Conservation (phyloP, 2,888 invertebrate species). For the Disparrhopalites patrizii region DNA sequence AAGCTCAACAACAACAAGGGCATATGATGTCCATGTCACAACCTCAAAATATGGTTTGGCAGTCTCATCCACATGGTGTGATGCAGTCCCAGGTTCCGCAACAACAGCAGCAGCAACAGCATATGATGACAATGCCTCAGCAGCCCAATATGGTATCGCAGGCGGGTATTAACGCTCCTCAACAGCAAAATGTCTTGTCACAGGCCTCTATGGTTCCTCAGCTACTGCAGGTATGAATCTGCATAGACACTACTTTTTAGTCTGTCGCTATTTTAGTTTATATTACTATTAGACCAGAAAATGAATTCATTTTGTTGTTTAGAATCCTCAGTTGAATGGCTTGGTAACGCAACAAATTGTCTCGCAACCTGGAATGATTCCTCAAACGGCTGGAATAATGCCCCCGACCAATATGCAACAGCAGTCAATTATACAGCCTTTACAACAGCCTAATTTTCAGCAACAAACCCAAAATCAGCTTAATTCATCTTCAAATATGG, state of each 20-base stretch:
- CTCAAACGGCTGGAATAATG: conserved; percentile 35
- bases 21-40: conserved; percentile 54
- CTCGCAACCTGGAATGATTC: conserved; percentile 33
- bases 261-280: too few species aligned
- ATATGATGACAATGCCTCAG: conserved; percentile 8
- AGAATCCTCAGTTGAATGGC: conserved; percentile 13
- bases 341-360: conserved; percentile 24
- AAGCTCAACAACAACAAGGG: conserved; percentile 7
- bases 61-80: conserved; percentile 52
- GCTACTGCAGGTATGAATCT: background rate
- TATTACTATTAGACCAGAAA: too few species aligned
- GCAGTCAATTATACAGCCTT: conserved; percentile 52
- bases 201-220: conserved; percentile 16
- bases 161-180: background rate
- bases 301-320: too few species aligned
- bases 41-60: conserved; percentile 55
- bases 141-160: background rate
- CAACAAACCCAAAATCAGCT: conserved; percentile 38
- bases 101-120: conserved; percentile 5
- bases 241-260: too few species aligned
- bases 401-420: conserved; percentile 27
- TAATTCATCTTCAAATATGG: conserved; percentile 36
- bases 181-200: conserved; percentile 2
- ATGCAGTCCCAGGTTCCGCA: conserved; percentile 8
- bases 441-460: conserved; percentile 50